Evolutionary conservation across 2,888 invertebrate species (phyloP), one percentile per base, ranked within the genome.

Genomic region (Ophion obscuratus): DNA sequence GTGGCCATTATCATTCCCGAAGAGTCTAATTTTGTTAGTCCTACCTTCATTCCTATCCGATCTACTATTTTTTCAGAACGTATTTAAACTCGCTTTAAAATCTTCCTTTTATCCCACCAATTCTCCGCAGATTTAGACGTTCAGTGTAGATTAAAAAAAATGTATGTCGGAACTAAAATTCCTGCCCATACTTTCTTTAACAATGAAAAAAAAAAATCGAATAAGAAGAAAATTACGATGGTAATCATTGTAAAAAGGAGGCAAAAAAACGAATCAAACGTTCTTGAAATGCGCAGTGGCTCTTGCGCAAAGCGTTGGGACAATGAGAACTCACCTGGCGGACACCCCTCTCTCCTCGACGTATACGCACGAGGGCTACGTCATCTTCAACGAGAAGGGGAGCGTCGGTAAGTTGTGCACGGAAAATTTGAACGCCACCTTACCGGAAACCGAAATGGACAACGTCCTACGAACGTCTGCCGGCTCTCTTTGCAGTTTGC

Each of bases 331-430:
- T 77, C 96, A 96, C 87, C 96, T 95, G 67, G 94, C 95, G 84
- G 95, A 97, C 92, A 96, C 96, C 2, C 97, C 97, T 0, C 96
- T 97, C 92, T 96, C 96, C 68, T 95, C 96, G 0, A 95, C 96
- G 83, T 97, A 97, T 90, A 96, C 95, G 90, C 95, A 96, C 80
- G 96, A 96, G 88, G 98, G 98, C n/a, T 97, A 96, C 94, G 97
- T 98, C 4, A 96, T 97, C 87, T 98, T 98, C 95, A 97, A 97
- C 89, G 98, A 98, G 94, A 97, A 97, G 91, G 97, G 98, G 7
- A 95, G 96, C 75, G 95, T 96, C 74, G 97, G 98, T 75, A 98
- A 98, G 94, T 94, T 98, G 59, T 98, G 98, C 92, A 97, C 97
- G 0, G 97, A 97, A 91, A 97, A 97, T 74, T 95, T 97, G 85